phyloP scores from a whole-genome alignment of 2,888 invertebrate genomes.

The Sphaeridia pumilis region DNA sequence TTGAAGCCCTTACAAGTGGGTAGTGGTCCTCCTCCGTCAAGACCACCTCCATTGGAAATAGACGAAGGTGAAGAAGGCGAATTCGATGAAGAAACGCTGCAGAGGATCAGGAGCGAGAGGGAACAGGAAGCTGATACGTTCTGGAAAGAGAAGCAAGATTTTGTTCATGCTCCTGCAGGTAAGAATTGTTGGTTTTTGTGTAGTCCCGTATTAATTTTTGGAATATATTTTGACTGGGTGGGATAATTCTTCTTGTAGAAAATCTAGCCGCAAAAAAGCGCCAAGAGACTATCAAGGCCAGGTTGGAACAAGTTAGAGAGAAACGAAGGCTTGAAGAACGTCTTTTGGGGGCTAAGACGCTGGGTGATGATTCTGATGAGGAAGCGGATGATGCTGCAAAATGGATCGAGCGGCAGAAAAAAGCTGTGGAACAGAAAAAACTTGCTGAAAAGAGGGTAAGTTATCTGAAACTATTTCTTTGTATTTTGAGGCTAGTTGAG shows the following conservation, averaged over 20 bases:
- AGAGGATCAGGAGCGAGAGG: slow-evolving; percentile 32
- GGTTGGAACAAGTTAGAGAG: slow-evolving; percentile 62
- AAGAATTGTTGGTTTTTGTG: slow-evolving; percentile 30
- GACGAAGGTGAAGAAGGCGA: slow-evolving; percentile 42
- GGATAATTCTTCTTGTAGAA: slow-evolving; percentile 37
- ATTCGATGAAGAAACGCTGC: slow-evolving; percentile 40
- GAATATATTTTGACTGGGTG: neutral
- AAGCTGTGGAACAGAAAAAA: slow-evolving; percentile 62
- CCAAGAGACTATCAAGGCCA: slow-evolving; percentile 69
- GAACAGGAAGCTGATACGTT: slow-evolving; percentile 37
- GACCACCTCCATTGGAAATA: slow-evolving; percentile 9
- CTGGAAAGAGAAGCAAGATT: slow-evolving; percentile 53
- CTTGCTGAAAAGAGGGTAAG: slow-evolving; percentile 71
- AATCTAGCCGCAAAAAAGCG: slow-evolving; percentile 60
- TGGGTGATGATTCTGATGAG: slow-evolving; percentile 58
- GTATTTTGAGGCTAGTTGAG: neutral
- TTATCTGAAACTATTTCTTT: slow-evolving; percentile 18
- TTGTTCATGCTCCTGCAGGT: slow-evolving; percentile 71
- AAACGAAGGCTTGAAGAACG: slow-evolving; percentile 64
- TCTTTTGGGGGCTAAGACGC: slow-evolving; percentile 47
- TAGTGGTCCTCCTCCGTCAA: slow-evolving; percentile 38
- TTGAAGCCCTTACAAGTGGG: slow-evolving; percentile 75
- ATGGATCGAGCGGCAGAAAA: slow-evolving; percentile 75
- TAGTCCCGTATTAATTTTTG: slow-evolving; percentile 1
- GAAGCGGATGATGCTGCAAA: slow-evolving; percentile 60